Percentiles rank a stretch among this genome's conserved stretches.
phyloP scores from a whole-genome alignment of 2,113 vertebrate genomes.

The Dendrocopos noguchii region DNA sequence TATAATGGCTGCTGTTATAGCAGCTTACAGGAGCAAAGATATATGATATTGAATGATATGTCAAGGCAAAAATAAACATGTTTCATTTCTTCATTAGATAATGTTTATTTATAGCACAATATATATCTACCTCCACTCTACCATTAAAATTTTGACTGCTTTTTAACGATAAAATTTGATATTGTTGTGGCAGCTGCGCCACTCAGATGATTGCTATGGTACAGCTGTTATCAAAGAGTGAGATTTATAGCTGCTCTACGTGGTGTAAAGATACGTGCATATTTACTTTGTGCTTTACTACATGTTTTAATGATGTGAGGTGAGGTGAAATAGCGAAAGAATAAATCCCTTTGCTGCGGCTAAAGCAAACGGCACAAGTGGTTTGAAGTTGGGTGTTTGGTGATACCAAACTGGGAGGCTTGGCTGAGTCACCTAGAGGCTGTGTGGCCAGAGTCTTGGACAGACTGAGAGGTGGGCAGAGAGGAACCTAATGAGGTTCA shows the following conservation, averaged over 20 bases:
- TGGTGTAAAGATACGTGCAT: constrained; percentile 79
- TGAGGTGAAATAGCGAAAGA: constrained; percentile 77
- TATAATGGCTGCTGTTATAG: constrained; percentile 76
- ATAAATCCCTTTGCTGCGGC: constrained; percentile 57
- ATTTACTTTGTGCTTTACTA: constrained; percentile 82
- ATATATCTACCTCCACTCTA: constrained; percentile 78
- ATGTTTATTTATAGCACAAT: constrained; percentile 82
- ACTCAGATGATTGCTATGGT: constrained; percentile 77
- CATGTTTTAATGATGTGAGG: constrained; percentile 81
- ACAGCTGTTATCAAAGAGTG: constrained; percentile 80
- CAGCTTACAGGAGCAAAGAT: constrained; percentile 68
- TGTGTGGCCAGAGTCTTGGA: too few species aligned
- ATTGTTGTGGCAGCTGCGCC: constrained; percentile 82
- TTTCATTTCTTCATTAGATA: constrained; percentile 82
- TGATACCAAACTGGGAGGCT: too few species aligned
- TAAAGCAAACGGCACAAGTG: constrained; percentile 32
- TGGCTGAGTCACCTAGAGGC: too few species aligned
- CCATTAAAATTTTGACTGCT: constrained; percentile 83
- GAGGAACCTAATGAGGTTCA: too few species aligned
- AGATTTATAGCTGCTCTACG: constrained; percentile 77
- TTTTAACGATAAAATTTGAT: constrained; percentile 85
- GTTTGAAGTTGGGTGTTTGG: constrained; percentile 15
- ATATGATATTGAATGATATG: constrained; percentile 69
- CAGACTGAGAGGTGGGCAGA: too few species aligned
- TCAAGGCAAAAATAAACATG: constrained; percentile 76